Conservation (phyloP, 2,113 vertebrate genomes). For the Synchiropus splendidus region DNA sequence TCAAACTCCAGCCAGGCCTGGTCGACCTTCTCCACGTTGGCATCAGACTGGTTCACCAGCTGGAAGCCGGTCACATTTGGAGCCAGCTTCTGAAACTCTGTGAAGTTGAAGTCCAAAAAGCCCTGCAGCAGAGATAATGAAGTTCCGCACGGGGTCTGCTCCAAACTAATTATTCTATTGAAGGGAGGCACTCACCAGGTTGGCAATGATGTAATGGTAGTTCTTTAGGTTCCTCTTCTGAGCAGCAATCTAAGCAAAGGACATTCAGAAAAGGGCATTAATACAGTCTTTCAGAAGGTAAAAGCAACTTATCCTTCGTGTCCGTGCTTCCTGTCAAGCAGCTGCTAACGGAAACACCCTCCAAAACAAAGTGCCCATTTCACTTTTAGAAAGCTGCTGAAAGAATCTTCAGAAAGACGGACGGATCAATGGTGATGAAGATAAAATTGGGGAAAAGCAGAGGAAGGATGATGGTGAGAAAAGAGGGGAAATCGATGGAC, state of each 20-base stretch:
- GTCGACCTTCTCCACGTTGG: conserved; percentile 74
- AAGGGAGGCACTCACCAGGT: conserved; percentile 85
- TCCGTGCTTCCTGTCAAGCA: no score
- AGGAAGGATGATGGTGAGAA: background rate
- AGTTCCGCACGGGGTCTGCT: no score
- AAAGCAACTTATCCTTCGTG: no score
- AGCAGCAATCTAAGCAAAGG: conserved; percentile 74
- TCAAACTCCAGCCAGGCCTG: conserved; percentile 89
- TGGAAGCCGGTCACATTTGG: conserved; percentile 94
- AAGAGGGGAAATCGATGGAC: background rate
- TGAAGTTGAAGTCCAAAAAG: conserved; percentile 90
- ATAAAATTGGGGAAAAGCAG: no score
- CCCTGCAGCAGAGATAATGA: conserved; percentile 61
- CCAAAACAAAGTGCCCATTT: no score
- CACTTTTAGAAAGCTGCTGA: no score
- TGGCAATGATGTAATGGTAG: conserved; percentile 92
- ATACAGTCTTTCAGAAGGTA: no score
- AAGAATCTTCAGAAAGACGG: no score
- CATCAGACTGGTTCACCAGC: conserved; percentile 80
- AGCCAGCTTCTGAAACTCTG: conserved; percentile 82
- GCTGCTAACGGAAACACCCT: no score
- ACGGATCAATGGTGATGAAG: no score
- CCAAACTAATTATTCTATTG: no score
- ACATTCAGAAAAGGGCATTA: conserved; percentile 6
- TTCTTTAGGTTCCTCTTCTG: conserved; percentile 89